Evolutionary conservation across 2,797 vertebrate genomes (phyloP).

Genomic region (Todus mexicanus): DNA sequence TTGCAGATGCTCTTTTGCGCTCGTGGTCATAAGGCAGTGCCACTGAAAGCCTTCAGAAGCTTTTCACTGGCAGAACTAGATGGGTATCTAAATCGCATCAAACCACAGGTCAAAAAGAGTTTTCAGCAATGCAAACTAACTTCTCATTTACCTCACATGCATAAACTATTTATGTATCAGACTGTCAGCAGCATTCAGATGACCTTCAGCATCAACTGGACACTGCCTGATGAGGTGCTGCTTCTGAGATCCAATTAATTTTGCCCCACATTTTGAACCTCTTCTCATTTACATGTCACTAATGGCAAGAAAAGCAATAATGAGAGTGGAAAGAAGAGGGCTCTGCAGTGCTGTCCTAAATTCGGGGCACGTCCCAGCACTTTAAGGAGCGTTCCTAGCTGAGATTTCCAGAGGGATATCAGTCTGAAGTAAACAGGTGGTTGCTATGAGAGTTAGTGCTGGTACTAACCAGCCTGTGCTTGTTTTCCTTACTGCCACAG

Average conservation of each 20-base stretch:
- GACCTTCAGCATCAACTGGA: neutral
- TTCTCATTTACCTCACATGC: neutral
- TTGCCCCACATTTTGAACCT: neutral
- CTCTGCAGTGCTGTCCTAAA: neutral
- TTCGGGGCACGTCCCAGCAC: neutral
- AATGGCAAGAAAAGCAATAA: neutral
- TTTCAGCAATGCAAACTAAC: neutral
- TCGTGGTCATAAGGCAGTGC: neutral
- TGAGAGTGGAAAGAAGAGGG: neutral
- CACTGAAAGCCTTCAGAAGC: neutral
- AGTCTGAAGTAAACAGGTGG: neutral
- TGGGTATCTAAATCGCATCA: neutral
- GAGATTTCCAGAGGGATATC: neutral
- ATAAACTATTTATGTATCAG: neutral
- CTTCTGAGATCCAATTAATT: neutral
- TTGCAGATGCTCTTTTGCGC: neutral
- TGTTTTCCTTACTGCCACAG: neutral
- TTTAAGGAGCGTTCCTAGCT: neutral
- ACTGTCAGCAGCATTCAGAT: fast-evolving
- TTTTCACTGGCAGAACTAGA: neutral
- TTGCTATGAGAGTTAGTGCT: neutral
- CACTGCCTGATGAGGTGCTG: neutral
- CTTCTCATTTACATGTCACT: neutral
- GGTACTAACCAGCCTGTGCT: neutral
- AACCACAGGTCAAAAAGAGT: neutral